These are phyloP conservation scores for Zosterops lateralis DNA, from an alignment of 2,113 vertebrate species.

Conservation along the genomic window DNA sequence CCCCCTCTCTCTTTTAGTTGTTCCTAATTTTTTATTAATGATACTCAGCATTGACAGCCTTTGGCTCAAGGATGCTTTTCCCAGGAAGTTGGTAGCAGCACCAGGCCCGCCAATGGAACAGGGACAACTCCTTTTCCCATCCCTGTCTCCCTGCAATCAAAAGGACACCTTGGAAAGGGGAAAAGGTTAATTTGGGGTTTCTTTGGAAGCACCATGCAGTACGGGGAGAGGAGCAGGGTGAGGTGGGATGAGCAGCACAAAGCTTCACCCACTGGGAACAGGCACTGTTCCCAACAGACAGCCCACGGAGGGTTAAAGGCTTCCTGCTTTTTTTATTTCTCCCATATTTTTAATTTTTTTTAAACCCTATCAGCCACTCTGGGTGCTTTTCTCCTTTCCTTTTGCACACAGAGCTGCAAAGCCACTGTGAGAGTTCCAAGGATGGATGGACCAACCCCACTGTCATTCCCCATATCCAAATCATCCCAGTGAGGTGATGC, in stretches of 20 bases:
- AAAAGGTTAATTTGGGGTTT: neutral
- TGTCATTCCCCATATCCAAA: rapidly evolving
- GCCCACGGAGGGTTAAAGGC: neutral
- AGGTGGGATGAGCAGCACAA: neutral
- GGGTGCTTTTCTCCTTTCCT: neutral
- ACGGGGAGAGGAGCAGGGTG: rapidly evolving
- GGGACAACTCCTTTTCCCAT: neutral
- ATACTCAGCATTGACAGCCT: neutral
- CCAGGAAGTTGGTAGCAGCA: neutral
- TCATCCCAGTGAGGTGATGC: rapidly evolving
- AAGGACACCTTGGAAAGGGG: rapidly evolving
- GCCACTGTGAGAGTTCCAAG: neutral
- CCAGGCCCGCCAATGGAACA: neutral
- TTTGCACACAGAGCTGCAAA: neutral
- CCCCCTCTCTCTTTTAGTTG: neutral
- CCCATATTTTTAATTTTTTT: neutral
- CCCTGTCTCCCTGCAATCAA: neutral
- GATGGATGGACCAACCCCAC: rapidly evolving
- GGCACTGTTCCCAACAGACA: neutral
- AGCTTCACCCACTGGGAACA: rapidly evolving
- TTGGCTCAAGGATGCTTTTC: neutral
- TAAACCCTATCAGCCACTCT: rapidly evolving
- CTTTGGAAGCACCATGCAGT: rapidly evolving
- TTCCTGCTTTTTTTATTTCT: neutral
- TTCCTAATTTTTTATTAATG: neutral